Base-by-base conservation (phyloP, 2,113 vertebrate species). In the Tonatia bakeri region DNA sequence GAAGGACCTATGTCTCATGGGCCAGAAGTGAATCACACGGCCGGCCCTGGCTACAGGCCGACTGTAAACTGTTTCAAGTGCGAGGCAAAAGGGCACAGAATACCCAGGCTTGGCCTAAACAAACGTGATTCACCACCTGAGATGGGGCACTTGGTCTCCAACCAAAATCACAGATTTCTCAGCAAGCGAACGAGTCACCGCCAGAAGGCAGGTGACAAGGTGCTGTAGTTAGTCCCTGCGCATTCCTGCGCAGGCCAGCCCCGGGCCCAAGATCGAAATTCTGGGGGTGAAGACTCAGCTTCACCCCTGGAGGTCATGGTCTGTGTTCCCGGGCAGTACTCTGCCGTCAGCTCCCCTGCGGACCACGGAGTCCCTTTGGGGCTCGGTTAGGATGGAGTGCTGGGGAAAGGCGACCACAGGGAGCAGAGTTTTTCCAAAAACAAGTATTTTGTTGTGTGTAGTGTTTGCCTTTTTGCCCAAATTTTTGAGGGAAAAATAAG, bases 191-290 rank as follows among this genome's bases (percentile, higher is more conserved):
- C 36, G 28, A 64, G 36, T 54, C 14, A 2, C 59, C 6, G 2
- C 15, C 8, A 31, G 7, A 28, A 16, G 45, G 45, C 45, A 36
- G 7, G 43, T 7, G 15, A 15, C 77, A 36, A 65, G 0, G 56
- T 31, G 54, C 56, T 54, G 0, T 8, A 1, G n/a, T 19, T 28
- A 14, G 5, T 22, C 1, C 52, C 16, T 40, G 26, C 20, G 1
- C 19, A n/a, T 16, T 12, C 15, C 26, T n/a, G 40, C 47, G 19
- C 31, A 5, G 9, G 52, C 33, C 0, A 0, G 3, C 0, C 1
- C 4, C 2, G 26, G 19, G 43, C 89, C 24, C 22, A 20, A 6
- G 2, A 1, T 31, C 0, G 1, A 52, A 12, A 20, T 4, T 2
- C 19, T 7, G 9, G 26, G 14, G 26, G 24, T 8, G 43, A 26